phyloP scores from a whole-genome alignment of 2,797 vertebrate genomes.

The Phalanger gymnotis region DNA sequence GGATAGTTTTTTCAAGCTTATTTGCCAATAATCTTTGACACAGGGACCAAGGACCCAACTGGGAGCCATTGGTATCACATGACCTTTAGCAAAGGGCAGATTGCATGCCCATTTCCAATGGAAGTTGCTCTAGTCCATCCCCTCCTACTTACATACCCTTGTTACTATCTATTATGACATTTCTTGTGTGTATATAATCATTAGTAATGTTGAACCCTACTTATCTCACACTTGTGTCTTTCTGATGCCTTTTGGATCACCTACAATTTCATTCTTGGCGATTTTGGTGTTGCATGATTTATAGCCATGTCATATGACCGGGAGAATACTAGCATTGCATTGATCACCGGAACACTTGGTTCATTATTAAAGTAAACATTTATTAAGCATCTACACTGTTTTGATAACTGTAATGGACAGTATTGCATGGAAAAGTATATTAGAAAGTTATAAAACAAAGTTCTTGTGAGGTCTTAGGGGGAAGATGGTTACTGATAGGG shows the following conservation, averaged over 20 bases:
- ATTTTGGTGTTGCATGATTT: not conserved
- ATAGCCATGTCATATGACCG: not conserved
- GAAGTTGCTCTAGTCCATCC: not conserved
- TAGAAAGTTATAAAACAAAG: not conserved
- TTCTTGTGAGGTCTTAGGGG: not conserved
- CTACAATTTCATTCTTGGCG: not conserved
- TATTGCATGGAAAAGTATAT: not conserved
- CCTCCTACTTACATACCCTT: not conserved
- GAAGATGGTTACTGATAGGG: not conserved
- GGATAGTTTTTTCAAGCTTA: not conserved
- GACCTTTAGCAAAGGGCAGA: not conserved
- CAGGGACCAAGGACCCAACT: not conserved
- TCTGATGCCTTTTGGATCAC: not conserved
- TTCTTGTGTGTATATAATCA: not conserved
- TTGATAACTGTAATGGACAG: not conserved
- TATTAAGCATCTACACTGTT: not conserved
- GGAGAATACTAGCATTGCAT: not conserved
- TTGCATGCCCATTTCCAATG: not conserved
- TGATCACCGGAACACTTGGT: not conserved
- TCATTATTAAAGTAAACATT: not conserved
- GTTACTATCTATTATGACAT: not conserved
- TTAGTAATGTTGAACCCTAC: not conserved
- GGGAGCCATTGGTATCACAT: not conserved
- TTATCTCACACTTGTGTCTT: not conserved
- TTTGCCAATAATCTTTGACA: not conserved